phyloP scores from a whole-genome alignment of 2,797 vertebrate genomes.

The Octomys mimax region DNA sequence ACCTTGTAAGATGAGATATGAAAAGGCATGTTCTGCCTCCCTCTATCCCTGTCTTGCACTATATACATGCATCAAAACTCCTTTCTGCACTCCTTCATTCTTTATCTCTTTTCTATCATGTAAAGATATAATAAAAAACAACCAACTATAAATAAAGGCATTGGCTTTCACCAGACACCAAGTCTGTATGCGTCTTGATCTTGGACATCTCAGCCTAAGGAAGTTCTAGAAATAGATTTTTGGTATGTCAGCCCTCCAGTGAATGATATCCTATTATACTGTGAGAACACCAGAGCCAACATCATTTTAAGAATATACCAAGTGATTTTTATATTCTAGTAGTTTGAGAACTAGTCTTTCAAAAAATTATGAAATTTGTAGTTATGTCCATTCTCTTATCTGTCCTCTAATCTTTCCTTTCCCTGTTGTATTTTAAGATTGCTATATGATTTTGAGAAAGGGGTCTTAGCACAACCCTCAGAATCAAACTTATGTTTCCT shows the following conservation, averaged over 20 bases:
- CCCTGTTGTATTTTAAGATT: neutral
- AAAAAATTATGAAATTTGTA: neutral
- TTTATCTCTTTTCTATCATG: neutral
- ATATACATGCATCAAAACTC: neutral
- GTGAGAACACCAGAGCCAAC: neutral
- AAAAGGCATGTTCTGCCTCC: neutral
- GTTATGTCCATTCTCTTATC: neutral
- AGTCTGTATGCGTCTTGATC: neutral
- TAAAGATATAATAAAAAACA: neutral
- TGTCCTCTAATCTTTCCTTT: neutral
- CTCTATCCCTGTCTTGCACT: neutral
- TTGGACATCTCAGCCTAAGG: neutral
- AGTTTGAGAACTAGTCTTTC: neutral
- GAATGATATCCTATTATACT: neutral
- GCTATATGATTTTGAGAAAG: neutral
- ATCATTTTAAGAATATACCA: neutral
- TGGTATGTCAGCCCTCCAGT: neutral
- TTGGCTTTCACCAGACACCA: rapidly evolving
- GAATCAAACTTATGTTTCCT: neutral
- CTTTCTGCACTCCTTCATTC: neutral
- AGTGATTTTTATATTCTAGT: neutral
- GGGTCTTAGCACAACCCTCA: neutral
- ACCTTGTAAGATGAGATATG: neutral
- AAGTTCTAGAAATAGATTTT: neutral
- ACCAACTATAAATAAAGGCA: neutral